Evolutionary conservation across 2,888 invertebrate genomes (phyloP).

Genomic region (Drosophila ustulata): DNA sequence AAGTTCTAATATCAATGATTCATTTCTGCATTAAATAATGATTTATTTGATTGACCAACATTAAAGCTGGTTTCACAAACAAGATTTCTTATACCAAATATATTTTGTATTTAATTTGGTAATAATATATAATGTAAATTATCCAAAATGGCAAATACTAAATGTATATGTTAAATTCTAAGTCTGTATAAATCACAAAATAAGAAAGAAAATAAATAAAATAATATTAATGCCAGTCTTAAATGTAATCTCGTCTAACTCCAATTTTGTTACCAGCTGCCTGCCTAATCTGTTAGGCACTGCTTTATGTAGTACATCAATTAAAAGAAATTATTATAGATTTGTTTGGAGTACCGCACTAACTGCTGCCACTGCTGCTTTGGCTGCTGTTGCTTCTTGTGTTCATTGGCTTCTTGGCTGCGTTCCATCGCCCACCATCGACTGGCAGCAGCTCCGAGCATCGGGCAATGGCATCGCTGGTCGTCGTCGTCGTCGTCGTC

Average conservation of each 20-base stretch:
- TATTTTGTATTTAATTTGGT: no score
- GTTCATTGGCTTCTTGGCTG: slow-evolving; percentile 58
- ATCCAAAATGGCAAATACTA: no score
- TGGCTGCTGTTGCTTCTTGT: slow-evolving; percentile 35
- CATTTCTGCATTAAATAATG: background rate
- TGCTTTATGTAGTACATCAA: slow-evolving; percentile 54
- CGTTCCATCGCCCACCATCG: slow-evolving; percentile 60
- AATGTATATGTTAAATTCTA: no score
- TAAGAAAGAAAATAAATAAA: no score
- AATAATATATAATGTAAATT: no score
- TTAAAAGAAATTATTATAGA: slow-evolving; percentile 78
- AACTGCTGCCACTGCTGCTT: slow-evolving; percentile 32
- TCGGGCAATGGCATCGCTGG: slow-evolving; percentile 24
- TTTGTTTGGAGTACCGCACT: slow-evolving; percentile 62
- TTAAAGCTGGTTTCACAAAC: background rate
- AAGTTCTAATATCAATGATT: slow-evolving; percentile 8
- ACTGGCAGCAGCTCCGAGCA: slow-evolving; percentile 11
- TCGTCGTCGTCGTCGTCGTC: background rate
- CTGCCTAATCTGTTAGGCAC: slow-evolving; percentile 1
- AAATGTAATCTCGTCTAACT: background rate
- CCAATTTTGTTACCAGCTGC: background rate
- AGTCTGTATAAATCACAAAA: no score
- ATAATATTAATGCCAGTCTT: no score
- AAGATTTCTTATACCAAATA: no score
- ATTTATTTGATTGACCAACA: background rate